phyloP scores from a whole-genome alignment of 2,888 invertebrate genomes.

The Synergus itoensis region DNA sequence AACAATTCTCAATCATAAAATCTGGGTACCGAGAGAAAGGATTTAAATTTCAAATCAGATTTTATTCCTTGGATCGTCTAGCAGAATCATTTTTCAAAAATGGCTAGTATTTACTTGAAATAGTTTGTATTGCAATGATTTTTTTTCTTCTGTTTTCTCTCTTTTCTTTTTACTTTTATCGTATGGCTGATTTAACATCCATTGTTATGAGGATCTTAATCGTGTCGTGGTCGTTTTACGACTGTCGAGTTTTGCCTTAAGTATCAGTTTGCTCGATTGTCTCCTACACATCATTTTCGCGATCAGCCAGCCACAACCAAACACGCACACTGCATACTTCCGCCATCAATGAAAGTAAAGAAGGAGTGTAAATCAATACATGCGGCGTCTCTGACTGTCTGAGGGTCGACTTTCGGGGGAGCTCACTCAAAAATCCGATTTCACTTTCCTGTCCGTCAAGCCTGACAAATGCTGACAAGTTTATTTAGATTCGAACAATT shows the following conservation, averaged over 20 bases:
- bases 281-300: slow-evolving; percentile 3
- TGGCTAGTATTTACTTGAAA: neutral
- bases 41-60: neutral
- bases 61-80: too few relatives aligned
- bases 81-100: neutral
- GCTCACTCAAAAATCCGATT: neutral
- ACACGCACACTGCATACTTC: slow-evolving; percentile 19
- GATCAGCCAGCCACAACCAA: slow-evolving; percentile 28
- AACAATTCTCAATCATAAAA: neutral
- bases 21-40: neutral
- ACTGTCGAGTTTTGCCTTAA: slow-evolving; percentile 8
- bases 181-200: neutral
- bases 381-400: slow-evolving; percentile 13
- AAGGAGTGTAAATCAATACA: slow-evolving; percentile 33
- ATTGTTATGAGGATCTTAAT: neutral
- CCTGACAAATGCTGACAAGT: neutral
- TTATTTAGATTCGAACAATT: neutral
- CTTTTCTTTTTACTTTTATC: neutral
- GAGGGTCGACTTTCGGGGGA: neutral
- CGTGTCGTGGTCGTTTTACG: neutral
- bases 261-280: slow-evolving; percentile 21
- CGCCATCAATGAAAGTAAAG: slow-evolving; percentile 27
- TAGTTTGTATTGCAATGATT: too few relatives aligned
- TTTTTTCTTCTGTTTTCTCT: neutral
- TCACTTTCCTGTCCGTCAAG: neutral